phyloP scores from a whole-genome alignment of 1,140 invertebrate species.

The Caenorhabditis remanei region DNA sequence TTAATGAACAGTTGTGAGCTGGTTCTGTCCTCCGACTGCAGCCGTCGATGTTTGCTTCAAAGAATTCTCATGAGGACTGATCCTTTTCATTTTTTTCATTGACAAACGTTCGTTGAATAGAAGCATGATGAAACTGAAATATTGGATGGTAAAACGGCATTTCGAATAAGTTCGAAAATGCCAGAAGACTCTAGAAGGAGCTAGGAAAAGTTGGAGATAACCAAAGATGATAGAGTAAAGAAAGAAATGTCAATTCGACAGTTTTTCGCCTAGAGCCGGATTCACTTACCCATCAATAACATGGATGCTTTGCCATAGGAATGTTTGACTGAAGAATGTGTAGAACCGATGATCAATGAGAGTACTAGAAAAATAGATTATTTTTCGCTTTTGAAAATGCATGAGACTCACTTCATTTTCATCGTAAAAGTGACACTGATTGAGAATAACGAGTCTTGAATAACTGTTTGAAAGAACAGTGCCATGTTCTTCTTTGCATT shows the following conservation, averaged over 20 bases:
- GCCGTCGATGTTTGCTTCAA: not conserved
- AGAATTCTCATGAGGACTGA: not conserved
- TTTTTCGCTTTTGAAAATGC: not conserved
- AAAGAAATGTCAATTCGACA: too few species aligned
- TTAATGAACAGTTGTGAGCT: not conserved
- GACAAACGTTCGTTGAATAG: not conserved
- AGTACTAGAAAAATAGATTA: not conserved
- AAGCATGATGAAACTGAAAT: not conserved
- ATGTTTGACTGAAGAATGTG: conserved; percentile 32
- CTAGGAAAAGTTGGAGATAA: too few species aligned
- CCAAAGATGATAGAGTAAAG: too few species aligned
- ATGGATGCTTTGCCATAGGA: conserved; percentile 12
- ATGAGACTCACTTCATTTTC: not conserved
- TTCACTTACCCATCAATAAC: conserved; percentile 13
- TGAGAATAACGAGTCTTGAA: conserved; percentile 3
- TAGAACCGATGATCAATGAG: conserved; percentile 17
- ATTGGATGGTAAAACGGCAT: too few species aligned
- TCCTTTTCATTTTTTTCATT: not conserved
- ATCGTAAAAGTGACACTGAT: not conserved
- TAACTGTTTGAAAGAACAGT: not conserved
- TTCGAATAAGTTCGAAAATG: too few species aligned
- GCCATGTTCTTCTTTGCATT: not conserved
- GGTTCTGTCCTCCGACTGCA: not conserved
- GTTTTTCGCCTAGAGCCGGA: too few species aligned
- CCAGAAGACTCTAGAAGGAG: too few species aligned